Evolutionary conservation across 2,113 vertebrate genomes (phyloP), one percentile per base, ranked within the genome.

Genomic region (Bambusicola thoracicus): DNA sequence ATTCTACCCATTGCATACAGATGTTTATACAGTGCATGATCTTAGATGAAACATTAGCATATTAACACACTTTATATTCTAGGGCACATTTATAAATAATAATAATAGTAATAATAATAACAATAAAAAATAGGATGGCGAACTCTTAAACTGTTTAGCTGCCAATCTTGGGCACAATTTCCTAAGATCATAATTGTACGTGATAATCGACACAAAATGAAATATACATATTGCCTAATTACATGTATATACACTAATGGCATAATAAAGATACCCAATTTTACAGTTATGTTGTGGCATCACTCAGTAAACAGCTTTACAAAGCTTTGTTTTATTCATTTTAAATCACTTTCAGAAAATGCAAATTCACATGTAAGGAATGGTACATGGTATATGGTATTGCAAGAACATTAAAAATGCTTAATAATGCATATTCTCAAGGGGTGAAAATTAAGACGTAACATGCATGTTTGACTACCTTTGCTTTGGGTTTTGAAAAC

Each of bases 181-280:
- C 53, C 56, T 85, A 56, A 90, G 70, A 87, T 81, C 59, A 40
- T 88, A 94, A 96, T 56, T 96, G 59, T n/a, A 63, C 34, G 90
- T 66, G 38, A 51, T 79, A 88, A 88, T 89, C 66, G 70, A 92
- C 67, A 95, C 18, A 85, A 93, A 95, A 96, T 94, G 94, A 94
- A 87, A 94, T 85, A 91, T 77, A 36, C 81, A 48, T 78, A 87
- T 66, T 87, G 27, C 48, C 68, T 84, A 95, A 93, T 73, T 93
- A 62, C 25, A 62, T 76, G 40, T 69, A 83, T 75, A 56, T 88
- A 85, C 51, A 70, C 41, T 95, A 95, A 90, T 76, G 65, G 48
- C 61, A 81, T 89, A 85, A 94, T 94, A 90, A 91, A 87, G 56
- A 81, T n/a, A 55, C 9, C 6, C 0, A 90, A 87, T 93, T 94